Evolutionary conservation across 2,888 invertebrate genomes (phyloP), one percentile per base, ranked within the genome.

Genomic region (Zygaena filipendulae): DNA sequence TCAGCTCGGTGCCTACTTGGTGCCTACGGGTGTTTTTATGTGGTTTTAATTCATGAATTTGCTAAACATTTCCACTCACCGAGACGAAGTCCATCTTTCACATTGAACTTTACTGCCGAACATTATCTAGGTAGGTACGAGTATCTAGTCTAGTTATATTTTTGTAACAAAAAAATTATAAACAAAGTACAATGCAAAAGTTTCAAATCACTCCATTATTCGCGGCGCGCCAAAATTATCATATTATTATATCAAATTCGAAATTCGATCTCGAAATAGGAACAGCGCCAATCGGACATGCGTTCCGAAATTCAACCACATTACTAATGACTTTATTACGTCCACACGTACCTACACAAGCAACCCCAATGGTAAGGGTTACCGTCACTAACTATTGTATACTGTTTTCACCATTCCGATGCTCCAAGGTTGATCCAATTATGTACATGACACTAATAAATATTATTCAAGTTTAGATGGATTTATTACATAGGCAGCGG

Each of bases 31-130:
- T n/a, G n/a, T n/a, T n/a, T n/a, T n/a, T n/a, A n/a, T n/a, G n/a
- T n/a, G n/a, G n/a, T n/a, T n/a, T n/a, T n/a, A n/a, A n/a, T n/a
- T n/a, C n/a, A n/a, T n/a, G n/a, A n/a, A n/a, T n/a, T n/a, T n/a
- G n/a, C n/a, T n/a, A n/a, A n/a, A n/a, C n/a, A n/a, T n/a, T n/a
- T n/a, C n/a, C n/a, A n/a, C 16, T 16, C 7, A 16, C 36, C 67
- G 46, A 5, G 54, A 50, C 1, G 64, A 64, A 1, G 77, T 72
- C 85, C 85, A 86, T 38, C 77, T 74, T 52, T 85, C 71, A 25
- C 83, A 82, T 38, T 85, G 84, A 32, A 71, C 55, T 52, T 83
- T 82, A 44, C 82, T 83, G 36, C 84, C 84, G 50, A 85, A 85
- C 85, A 85, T 85, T 40, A 24, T 39, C 28, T 11, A 32, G 8